These are phyloP conservation scores for Scaptomyza tumidula DNA, from an alignment of 2,888 invertebrate species.

Conservation along the genomic window DNA sequence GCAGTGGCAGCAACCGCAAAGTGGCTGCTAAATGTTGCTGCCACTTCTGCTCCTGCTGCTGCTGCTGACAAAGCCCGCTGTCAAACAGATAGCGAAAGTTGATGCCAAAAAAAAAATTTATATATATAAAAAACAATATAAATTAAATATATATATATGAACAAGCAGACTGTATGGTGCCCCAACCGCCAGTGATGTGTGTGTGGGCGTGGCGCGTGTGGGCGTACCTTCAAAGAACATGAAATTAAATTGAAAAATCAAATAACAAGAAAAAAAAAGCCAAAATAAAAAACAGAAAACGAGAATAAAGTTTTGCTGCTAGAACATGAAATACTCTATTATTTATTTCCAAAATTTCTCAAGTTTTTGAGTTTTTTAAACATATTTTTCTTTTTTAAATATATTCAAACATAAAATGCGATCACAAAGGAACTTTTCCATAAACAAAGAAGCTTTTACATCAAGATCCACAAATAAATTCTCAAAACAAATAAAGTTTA, in stretches of 20 bases:
- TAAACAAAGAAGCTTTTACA: too few relatives aligned
- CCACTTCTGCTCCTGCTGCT: slow-evolving; percentile 7
- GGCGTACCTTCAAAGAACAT: slow-evolving; percentile 29
- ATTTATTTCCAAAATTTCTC: too few relatives aligned
- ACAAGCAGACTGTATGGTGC: slow-evolving; percentile 58
- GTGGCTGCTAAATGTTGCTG: slow-evolving; percentile 39
- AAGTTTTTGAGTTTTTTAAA: too few relatives aligned
- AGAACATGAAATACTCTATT: slow-evolving; percentile 14
- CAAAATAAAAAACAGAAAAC: slow-evolving; percentile 10
- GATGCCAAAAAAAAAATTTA: slow-evolving; percentile 15
- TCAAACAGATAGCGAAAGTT: slow-evolving; percentile 56
- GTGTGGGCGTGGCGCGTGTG: slow-evolving; percentile 29
- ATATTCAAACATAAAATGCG: too few relatives aligned
- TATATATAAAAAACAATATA: slow-evolving; percentile 1
- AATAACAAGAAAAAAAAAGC: slow-evolving; percentile 22
- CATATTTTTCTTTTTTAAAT: too few relatives aligned
- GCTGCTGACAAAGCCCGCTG: slow-evolving; percentile 2
- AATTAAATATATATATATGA: slow-evolving; percentile 9
- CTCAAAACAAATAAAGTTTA: too few relatives aligned
- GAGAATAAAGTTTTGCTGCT: background rate
- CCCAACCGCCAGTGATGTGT: slow-evolving; percentile 24
- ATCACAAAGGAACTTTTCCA: too few relatives aligned
- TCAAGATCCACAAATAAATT: too few relatives aligned
- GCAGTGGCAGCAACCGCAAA: slow-evolving; percentile 30
- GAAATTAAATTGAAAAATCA: slow-evolving; percentile 27